Conservation (phyloP, 2,888 invertebrate species). For the Eudemis profundana region DNA sequence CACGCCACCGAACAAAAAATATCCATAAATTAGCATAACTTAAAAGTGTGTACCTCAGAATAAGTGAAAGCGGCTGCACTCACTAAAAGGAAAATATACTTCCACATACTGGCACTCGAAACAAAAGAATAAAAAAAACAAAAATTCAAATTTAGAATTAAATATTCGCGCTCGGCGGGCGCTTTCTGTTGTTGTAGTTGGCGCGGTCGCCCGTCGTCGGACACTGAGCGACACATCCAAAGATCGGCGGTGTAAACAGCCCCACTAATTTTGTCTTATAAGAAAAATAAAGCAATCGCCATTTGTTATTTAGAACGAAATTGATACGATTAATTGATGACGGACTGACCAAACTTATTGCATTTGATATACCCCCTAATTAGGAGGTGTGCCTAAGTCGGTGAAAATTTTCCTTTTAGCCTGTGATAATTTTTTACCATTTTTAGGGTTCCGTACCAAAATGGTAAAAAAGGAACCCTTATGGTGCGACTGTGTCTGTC, state of each 20-base stretch:
- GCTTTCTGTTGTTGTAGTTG: conserved; percentile 64
- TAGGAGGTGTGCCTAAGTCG: too few relatives aligned
- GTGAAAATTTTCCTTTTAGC: too few relatives aligned
- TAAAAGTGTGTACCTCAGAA: conserved; percentile 65
- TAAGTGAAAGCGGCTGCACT: conserved; percentile 69
- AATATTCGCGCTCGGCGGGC: conserved; percentile 69
- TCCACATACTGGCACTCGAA: conserved; percentile 68
- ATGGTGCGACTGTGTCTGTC: too few relatives aligned
- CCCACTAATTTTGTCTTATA: conserved; percentile 62
- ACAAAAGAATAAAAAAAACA: conserved; percentile 56
- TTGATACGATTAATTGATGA: not conserved
- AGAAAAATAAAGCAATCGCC: conserved; percentile 26
- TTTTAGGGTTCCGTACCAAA: too few relatives aligned
- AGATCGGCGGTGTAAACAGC: conserved; percentile 64
- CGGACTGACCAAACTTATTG: not conserved
- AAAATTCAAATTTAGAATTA: conserved; percentile 62
- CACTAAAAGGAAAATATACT: conserved; percentile 72
- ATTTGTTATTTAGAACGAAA: not conserved
- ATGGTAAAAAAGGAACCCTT: too few relatives aligned
- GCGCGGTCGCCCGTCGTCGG: conserved; percentile 67
- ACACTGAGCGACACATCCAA: conserved; percentile 70
- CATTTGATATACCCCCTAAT: not conserved
- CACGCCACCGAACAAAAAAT: not conserved
- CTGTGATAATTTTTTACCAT: too few relatives aligned
- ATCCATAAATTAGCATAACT: conserved; percentile 28